These are phyloP conservation scores for Vespertilio murinus DNA, from an alignment of 2,797 vertebrate genomes.

Conservation along the genomic window DNA sequence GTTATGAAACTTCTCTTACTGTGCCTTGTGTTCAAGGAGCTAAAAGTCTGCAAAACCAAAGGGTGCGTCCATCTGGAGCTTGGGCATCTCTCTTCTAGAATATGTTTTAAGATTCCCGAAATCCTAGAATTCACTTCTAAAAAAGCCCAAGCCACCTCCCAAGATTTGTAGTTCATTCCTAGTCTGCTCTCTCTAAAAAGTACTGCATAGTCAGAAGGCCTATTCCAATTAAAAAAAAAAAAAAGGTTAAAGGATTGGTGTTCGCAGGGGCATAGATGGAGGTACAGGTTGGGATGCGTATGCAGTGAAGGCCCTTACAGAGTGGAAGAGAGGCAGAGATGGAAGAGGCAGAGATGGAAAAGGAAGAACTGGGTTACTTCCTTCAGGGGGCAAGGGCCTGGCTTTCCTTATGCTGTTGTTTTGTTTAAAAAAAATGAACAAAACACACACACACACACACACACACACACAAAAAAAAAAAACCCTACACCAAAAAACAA, in stretches of 20 bases:
- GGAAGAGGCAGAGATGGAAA: neutral
- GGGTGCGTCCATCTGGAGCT: neutral
- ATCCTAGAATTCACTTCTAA: neutral
- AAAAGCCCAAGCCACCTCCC: neutral
- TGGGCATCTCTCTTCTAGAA: neutral
- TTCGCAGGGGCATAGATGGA: neutral
- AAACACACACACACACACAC: too few species aligned
- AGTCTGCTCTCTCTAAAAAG: neutral
- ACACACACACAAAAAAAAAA: too few species aligned
- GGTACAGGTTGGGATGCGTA: neutral
- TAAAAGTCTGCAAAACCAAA: neutral
- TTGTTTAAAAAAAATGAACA: neutral
- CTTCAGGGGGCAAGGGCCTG: neutral
- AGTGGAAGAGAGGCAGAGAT: neutral
- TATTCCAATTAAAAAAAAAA: neutral
- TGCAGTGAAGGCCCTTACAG: fast-evolving
- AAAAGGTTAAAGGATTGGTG: neutral
- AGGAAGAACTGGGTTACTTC: neutral
- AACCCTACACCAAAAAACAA: too few species aligned
- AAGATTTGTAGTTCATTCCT: neutral
- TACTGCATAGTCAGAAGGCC: neutral
- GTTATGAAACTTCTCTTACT: neutral
- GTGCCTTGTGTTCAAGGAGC: neutral
- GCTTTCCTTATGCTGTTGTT: neutral
- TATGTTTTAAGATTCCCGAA: neutral